Evolutionary conservation across 1,140 invertebrate species (phyloP).

Genomic region (Plectus sambesii): DNA sequence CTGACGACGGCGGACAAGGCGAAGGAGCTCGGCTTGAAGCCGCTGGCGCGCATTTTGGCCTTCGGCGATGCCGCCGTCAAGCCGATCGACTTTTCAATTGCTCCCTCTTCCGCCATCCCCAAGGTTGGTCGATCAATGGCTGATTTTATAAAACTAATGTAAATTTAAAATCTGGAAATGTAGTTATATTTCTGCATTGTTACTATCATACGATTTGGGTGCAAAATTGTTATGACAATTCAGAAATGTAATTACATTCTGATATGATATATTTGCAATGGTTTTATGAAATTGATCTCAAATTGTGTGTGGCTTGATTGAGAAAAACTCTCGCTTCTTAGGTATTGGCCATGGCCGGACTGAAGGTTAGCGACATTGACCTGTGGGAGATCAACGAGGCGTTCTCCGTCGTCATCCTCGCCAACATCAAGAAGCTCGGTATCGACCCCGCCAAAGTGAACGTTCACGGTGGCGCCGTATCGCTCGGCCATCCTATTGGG

Average conservation of each 20-base stretch:
- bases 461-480: conserved; percentile 91
- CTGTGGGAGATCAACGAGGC: conserved; percentile 99
- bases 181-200: no score
- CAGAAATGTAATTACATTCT: not conserved
- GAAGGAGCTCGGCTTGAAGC: conserved; percentile 64
- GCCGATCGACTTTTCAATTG: conserved; percentile 92
- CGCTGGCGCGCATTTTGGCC: conserved; percentile 58
- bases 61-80: conserved; percentile 90
- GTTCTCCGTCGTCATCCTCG: conserved; percentile 86
- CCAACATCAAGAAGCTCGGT: conserved; percentile 75
- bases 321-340: conserved; percentile 44
- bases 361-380: conserved; percentile 74
- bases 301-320: no score
- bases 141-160: not conserved
- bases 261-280: no score
- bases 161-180: no score
- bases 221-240: not conserved
- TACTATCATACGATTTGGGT: no score
- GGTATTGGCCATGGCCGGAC: conserved; percentile 64
- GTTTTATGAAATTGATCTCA: no score
- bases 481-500: conserved; percentile 98
- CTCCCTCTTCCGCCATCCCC: conserved; percentile 74
- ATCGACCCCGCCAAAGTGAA: conserved; percentile 82
- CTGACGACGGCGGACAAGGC: conserved; percentile 68
- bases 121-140: conserved; percentile 53